These are phyloP conservation scores for Neodontobutis hainanensis DNA, from an alignment of 2,113 vertebrate species.

Conservation along the genomic window DNA sequence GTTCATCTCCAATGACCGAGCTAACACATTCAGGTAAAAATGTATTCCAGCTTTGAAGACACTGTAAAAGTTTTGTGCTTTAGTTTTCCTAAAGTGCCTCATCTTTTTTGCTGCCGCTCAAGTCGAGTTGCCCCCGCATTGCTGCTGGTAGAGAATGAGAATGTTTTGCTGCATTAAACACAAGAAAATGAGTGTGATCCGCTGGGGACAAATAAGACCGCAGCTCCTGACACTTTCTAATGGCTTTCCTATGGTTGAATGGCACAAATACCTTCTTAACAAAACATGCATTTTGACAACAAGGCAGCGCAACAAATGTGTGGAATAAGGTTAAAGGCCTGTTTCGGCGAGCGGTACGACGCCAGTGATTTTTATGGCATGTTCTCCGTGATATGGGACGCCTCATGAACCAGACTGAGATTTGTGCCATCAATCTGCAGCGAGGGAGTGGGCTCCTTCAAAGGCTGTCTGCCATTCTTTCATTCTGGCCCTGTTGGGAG, in stretches of 20 bases:
- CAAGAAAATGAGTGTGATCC: conserved; percentile 28
- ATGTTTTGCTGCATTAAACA: conserved; percentile 45
- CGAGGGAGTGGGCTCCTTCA: conserved; percentile 58
- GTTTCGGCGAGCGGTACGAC: conserved; percentile 20
- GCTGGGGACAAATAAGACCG: conserved; percentile 19
- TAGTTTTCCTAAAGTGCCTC: not conserved
- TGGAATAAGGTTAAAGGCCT: conserved; percentile 7
- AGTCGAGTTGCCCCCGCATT: conserved; percentile 8
- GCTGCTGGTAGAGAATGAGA: conserved; percentile 9
- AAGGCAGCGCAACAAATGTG: not conserved
- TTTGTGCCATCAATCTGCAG: conserved; percentile 64
- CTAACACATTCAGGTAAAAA: not conserved
- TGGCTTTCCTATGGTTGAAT: conserved; percentile 35
- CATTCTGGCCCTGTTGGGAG: conserved; percentile 68
- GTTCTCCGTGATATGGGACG: conserved; percentile 46
- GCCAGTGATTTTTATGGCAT: conserved; percentile 45
- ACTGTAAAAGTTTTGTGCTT: not conserved
- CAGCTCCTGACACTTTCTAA: conserved; percentile 32
- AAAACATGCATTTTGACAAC: conserved; percentile 3
- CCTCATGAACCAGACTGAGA: conserved; percentile 53
- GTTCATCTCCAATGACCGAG: not conserved
- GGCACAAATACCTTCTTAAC: conserved; percentile 5
- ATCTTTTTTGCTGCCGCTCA: not conserved
- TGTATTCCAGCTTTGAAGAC: not conserved
- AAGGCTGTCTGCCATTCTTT: conserved; percentile 66